Evolutionary conservation across 23 tunicate species (phyloP).

Genomic region (Oikopleura dioica): DNA sequence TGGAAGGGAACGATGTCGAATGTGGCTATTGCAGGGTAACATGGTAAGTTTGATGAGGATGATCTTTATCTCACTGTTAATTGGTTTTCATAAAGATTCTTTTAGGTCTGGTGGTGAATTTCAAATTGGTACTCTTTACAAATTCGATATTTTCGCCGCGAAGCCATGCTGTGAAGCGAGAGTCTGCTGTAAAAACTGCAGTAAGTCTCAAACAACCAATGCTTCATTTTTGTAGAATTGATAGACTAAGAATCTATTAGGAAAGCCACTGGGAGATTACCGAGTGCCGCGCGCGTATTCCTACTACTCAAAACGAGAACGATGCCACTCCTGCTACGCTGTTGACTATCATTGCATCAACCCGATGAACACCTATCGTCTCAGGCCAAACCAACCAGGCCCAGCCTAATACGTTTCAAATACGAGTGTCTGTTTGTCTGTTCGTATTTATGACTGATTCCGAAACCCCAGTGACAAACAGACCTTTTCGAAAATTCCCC

Average conservation of each 20-base stretch:
- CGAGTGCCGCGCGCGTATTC: background rate
- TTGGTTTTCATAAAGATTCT: background rate
- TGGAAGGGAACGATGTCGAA: constrained; percentile 33
- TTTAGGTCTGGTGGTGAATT: background rate
- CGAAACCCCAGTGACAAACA: no score
- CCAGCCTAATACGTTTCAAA: no score
- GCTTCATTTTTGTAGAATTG: background rate
- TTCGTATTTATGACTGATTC: no score
- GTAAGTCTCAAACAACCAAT: constrained; percentile 22
- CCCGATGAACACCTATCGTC: constrained; percentile 39
- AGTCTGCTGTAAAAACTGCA: constrained; percentile 72
- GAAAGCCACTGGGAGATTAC: background rate
- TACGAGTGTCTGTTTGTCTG: no score
- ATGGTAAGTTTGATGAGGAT: background rate
- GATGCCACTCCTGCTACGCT: constrained; percentile 32
- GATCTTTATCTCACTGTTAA: background rate
- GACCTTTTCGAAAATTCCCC: no score
- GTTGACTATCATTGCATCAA: constrained; percentile 57
- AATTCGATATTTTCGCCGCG: constrained; percentile 93
- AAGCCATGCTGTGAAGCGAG: constrained; percentile 66
- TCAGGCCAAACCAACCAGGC: background rate
- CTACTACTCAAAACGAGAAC: background rate
- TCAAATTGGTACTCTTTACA: constrained; percentile 60
- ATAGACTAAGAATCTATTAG: no score
- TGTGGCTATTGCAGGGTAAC: background rate